Evolutionary conservation across 1,140 invertebrate species (phyloP).

Genomic region (Drosophila insularis): DNA sequence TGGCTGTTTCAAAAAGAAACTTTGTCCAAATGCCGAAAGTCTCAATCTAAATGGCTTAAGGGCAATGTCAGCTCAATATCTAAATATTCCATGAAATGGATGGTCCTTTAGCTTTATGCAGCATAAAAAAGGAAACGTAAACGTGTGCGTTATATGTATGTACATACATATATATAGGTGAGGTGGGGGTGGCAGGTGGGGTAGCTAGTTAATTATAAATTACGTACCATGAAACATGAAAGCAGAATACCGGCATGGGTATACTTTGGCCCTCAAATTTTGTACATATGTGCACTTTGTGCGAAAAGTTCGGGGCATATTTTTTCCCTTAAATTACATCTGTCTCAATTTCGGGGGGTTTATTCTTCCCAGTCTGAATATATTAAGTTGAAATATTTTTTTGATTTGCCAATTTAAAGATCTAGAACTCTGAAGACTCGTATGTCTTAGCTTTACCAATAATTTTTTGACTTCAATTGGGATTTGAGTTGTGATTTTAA

Average conservation of each 20-base stretch:
- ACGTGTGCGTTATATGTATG: background rate
- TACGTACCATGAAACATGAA: slow-evolving; percentile 37
- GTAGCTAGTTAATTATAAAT: slow-evolving; percentile 64
- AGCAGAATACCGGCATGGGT: slow-evolving; percentile 23
- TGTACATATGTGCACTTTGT: slow-evolving; percentile 9
- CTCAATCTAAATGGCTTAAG: background rate
- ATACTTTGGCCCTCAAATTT: background rate
- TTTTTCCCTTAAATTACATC: slow-evolving; percentile 21
- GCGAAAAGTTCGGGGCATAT: slow-evolving; percentile 47
- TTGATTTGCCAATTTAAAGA: too few relatives aligned
- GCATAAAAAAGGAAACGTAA: slow-evolving; percentile 20
- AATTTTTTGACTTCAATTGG: too few relatives aligned
- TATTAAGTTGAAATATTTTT: too few relatives aligned
- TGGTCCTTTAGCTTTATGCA: slow-evolving; percentile 13
- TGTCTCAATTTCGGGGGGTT: background rate
- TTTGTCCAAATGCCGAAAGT: background rate
- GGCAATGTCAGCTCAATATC: background rate
- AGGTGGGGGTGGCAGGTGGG: background rate
- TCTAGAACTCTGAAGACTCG: too few relatives aligned
- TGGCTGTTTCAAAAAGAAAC: background rate
- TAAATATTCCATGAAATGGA: slow-evolving; percentile 29
- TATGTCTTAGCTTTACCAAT: too few relatives aligned
- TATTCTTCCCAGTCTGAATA: background rate
- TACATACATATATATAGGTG: background rate
- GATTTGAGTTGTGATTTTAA: too few relatives aligned